Conservation (phyloP, 1,140 invertebrate genomes). For the Agrilus planipennis region DNA sequence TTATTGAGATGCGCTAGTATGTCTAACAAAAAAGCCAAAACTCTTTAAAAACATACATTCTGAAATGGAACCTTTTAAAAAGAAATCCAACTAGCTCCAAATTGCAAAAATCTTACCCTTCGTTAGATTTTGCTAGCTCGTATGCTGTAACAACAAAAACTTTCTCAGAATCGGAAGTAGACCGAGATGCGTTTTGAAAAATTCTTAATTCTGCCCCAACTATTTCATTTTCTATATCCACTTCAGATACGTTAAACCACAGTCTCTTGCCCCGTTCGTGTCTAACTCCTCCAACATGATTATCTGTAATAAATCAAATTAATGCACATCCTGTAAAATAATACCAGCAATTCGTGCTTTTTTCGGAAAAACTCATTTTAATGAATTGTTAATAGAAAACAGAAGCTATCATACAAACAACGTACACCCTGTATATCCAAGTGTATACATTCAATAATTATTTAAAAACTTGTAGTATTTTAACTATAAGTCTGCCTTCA, state of each 20-base stretch:
- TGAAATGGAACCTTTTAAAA: not conserved
- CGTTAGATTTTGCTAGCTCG: conserved; percentile 42
- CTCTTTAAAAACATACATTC: not conserved
- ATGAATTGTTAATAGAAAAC: too few relatives aligned
- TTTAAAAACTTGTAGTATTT: too few relatives aligned
- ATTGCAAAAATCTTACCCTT: conserved; percentile 35
- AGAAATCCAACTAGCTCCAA: not conserved
- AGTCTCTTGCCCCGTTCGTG: conserved; percentile 75
- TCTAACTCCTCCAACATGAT: conserved; percentile 56
- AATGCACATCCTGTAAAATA: not conserved
- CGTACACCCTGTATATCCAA: too few relatives aligned
- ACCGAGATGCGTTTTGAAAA: conserved; percentile 47
- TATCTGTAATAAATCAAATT: conserved; percentile 35
- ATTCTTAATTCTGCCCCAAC: conserved; percentile 76
- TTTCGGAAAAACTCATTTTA: too few relatives aligned
- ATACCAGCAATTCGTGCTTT: too few relatives aligned
- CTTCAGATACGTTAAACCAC: conserved; percentile 85
- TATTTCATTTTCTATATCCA: conserved; percentile 63
- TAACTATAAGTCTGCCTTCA: too few relatives aligned
- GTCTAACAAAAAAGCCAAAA: too few relatives aligned
- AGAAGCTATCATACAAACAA: too few relatives aligned
- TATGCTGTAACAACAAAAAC: conserved; percentile 44
- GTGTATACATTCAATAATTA: too few relatives aligned
- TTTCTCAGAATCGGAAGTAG: conserved; percentile 17
- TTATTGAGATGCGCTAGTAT: too few relatives aligned